These are phyloP conservation scores for Microtus californicus DNA, from an alignment of 2,797 vertebrate species.

Conservation along the genomic window DNA sequence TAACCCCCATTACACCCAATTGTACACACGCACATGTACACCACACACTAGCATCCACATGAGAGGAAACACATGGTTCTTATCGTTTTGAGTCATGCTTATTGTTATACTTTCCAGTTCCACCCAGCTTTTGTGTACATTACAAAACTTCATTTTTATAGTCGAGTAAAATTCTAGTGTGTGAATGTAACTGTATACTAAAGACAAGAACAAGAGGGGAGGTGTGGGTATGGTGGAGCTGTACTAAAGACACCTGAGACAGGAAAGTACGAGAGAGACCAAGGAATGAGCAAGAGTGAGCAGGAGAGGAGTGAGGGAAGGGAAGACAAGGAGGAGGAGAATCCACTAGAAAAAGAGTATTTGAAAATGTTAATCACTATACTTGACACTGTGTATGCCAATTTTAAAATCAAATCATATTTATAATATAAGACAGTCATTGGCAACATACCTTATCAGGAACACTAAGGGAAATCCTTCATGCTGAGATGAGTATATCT, in stretches of 20 bases:
- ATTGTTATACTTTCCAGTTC: background rate
- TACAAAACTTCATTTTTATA: background rate
- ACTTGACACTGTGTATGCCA: background rate
- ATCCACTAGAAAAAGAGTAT: background rate
- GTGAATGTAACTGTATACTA: background rate
- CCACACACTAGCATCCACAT: background rate
- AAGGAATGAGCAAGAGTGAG: too few species aligned
- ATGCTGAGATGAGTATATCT: background rate
- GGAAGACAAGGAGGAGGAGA: too few species aligned
- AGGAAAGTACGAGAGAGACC: background rate
- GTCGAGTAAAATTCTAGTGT: background rate
- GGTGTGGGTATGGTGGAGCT: background rate
- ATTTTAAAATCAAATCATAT: background rate
- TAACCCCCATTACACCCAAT: background rate
- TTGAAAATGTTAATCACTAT: background rate
- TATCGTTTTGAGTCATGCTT: background rate
- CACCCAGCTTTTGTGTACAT: background rate
- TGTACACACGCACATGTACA: background rate
- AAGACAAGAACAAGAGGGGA: background rate
- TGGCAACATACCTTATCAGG: background rate
- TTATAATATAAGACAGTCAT: background rate
- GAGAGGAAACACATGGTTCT: background rate
- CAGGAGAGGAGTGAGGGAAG: background rate
- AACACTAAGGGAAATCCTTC: background rate
- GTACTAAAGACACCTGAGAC: background rate